phyloP scores from a whole-genome alignment of 1,140 invertebrate genomes.

The Dryas iulia region DNA sequence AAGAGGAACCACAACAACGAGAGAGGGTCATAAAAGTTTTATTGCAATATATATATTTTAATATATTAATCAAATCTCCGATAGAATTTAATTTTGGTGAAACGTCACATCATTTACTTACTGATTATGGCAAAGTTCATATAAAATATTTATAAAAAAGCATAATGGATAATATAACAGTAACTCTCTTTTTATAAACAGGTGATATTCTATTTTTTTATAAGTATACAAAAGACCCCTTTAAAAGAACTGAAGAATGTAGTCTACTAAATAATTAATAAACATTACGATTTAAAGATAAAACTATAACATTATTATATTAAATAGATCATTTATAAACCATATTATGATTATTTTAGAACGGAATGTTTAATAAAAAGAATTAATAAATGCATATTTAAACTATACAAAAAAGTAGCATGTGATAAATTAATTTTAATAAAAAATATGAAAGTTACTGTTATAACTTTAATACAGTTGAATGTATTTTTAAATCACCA shows the following conservation, averaged over 20 bases:
- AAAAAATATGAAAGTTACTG: too few species aligned
- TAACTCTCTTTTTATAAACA: neutral
- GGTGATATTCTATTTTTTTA: too few species aligned
- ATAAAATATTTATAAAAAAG: neutral
- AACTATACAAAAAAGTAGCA: too few species aligned
- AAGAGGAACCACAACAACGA: conserved; percentile 5
- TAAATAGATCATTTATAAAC: neutral
- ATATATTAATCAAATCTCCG: neutral
- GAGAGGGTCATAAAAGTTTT: neutral
- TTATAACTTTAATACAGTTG: too few species aligned
- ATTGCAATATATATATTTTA: neutral
- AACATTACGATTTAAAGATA: too few species aligned
- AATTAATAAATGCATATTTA: too few species aligned
- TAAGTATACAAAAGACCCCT: too few species aligned
- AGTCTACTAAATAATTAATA: too few species aligned
- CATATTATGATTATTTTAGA: neutral
- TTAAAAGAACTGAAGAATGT: too few species aligned
- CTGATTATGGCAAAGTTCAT: neutral
- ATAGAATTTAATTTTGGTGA: neutral
- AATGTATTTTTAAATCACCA: neutral
- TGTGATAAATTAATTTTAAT: too few species aligned
- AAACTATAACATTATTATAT: neutral
- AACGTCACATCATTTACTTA: neutral
- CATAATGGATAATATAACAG: neutral
- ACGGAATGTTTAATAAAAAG: neutral